Evolutionary conservation across 2,113 vertebrate genomes (phyloP), one percentile per base, ranked within the genome.

Genomic region (Pedetes capensis): DNA sequence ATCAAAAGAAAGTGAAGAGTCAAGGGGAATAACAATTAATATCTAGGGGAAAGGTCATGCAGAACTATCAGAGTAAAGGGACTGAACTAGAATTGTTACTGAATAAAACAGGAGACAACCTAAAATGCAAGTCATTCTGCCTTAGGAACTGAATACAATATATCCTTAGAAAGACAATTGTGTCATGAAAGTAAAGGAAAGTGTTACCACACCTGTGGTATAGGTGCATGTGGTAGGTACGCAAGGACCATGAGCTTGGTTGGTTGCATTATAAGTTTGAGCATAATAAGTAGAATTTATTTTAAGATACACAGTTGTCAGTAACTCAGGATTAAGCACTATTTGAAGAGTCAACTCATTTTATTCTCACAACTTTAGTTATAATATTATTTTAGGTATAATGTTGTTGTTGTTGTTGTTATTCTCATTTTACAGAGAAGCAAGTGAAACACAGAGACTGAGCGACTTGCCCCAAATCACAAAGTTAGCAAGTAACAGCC

Each of bases 381-480:
- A 91, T 44, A 68, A 8, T 18, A 85, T 23, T 81, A 81, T 71
- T n/a, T n/a, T n/a, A n/a, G n/a, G n/a, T n/a, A n/a, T n/a, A n/a
- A n/a, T n/a, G n/a, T n/a, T n/a, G n/a, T n/a, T n/a, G n/a, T n/a
- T n/a, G n/a, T n/a, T n/a, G n/a, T n/a, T n/a, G n/a, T n/a, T 75
- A 83, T 78, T 57, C 49, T 29, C 39, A 89, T 76, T 93, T 93
- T 76, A 61, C 32, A 95, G 49, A 78, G 49, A 76, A 88, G 32
- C 14, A 51, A 82, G 22, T 85, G 23, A 80, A 68, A 23, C 6
- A 49, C 4, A 61, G 42, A 64, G 44, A 37, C 8, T 88, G 72
- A 72, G 29, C 22, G 14, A 72, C 22, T 89, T 53, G 16, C 10
- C 39, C 49, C 42, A 64, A 64, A 92, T 80, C 49, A 87, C 14